A percentile compares a stretch with the other conserved stretches of the same genome.
phyloP scores from a whole-genome alignment of 2,888 invertebrate genomes.

The Panzeria rudis region DNA sequence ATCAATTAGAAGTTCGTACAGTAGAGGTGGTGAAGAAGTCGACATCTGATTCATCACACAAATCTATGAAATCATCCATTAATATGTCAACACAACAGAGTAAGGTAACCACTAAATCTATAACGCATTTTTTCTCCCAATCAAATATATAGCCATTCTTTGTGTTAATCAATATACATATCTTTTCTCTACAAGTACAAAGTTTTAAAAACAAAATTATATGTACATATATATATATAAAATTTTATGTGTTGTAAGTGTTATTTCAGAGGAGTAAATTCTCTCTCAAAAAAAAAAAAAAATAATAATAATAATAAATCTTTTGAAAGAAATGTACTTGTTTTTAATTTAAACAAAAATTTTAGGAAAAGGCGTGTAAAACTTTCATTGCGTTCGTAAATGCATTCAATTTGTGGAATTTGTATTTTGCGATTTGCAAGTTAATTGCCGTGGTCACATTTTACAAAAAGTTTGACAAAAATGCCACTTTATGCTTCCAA shows the following conservation, averaged over 20 bases:
- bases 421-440: too few species aligned
- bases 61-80: conserved; percentile 36
- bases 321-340: too few species aligned
- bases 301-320: too few species aligned
- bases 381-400: too few species aligned
- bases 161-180: background rate
- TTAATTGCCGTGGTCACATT: too few species aligned
- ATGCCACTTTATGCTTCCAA: too few species aligned
- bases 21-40: conserved; percentile 73
- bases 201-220: conserved; percentile 77
- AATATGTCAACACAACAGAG: conserved; percentile 25
- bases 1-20: conserved; percentile 77
- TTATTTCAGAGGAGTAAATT: background rate
- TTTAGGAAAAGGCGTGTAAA: too few species aligned
- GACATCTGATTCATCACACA: conserved; percentile 50
- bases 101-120: conserved; percentile 73
- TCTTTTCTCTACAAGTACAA: conserved; percentile 78
- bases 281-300: background rate
- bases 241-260: background rate
- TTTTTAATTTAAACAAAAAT: too few species aligned
- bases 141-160: conserved; percentile 67
- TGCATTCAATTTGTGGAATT: too few species aligned
- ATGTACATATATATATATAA: background rate
- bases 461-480: too few species aligned
- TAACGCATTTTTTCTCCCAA: conserved; percentile 78